A percentile compares a stretch with the other conserved stretches of the same genome.
Evolutionary conservation across 53 echinoderm and acorn worm genomes (phyloP).

Genomic region (Paracentrotus lividus): DNA sequence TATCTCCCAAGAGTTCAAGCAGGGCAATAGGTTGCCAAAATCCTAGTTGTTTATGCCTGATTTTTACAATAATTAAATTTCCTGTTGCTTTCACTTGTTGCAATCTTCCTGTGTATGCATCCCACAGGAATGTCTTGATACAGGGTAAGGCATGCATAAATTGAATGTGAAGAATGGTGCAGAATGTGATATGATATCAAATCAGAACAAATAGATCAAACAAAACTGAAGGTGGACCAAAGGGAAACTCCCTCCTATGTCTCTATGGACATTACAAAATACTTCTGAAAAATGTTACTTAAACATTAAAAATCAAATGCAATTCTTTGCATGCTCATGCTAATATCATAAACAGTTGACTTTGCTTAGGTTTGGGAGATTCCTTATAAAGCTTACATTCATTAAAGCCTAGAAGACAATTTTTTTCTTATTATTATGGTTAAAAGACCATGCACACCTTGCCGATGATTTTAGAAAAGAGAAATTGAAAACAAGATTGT

Average conservation of each 20-base stretch:
- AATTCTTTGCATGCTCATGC: too few relatives aligned
- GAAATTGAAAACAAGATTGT: too few relatives aligned
- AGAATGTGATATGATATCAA: neutral
- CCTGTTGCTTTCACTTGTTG: slow-evolving; percentile 33
- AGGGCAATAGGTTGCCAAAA: slow-evolving; percentile 2
- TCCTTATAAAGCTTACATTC: too few relatives aligned
- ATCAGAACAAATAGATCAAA: neutral
- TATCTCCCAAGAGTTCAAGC: neutral
- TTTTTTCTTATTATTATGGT: too few relatives aligned
- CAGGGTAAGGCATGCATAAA: too few relatives aligned
- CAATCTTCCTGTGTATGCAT: neutral
- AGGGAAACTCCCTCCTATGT: slow-evolving; percentile 39
- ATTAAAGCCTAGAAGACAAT: too few relatives aligned
- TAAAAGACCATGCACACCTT: too few relatives aligned
- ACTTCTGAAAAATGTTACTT: too few relatives aligned
- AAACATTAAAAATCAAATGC: too few relatives aligned
- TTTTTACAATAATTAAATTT: slow-evolving; percentile 37
- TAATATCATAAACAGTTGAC: too few relatives aligned
- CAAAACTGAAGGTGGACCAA: neutral
- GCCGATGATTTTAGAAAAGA: too few relatives aligned
- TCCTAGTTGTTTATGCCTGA: neutral
- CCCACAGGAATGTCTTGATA: neutral
- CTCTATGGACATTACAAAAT: neutral
- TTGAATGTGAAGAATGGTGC: neutral
- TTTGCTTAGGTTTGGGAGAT: too few relatives aligned